Conservation (phyloP, 2,113 vertebrate species). For the Zosterops lateralis region DNA sequence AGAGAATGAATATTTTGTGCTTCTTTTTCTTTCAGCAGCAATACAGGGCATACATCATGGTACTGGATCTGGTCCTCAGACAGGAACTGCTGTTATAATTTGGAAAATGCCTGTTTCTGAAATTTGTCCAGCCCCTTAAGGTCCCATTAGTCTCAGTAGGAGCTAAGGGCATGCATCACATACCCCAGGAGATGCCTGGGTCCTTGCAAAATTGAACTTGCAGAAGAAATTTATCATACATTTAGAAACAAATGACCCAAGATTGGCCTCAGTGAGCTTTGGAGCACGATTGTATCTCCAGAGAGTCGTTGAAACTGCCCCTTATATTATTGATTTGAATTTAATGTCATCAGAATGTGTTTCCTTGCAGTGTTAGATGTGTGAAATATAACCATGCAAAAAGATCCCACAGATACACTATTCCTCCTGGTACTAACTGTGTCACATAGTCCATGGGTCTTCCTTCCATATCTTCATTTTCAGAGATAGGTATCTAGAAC, state of each 20-base stretch:
- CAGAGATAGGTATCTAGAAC: neutral
- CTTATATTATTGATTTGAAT: constrained; percentile 12
- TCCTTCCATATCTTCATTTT: neutral
- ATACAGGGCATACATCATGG: neutral
- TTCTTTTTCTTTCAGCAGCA: neutral
- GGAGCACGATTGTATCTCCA: neutral
- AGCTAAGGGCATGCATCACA: neutral
- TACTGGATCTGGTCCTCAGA: neutral
- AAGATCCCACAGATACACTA: neutral
- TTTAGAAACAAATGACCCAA: constrained; percentile 37
- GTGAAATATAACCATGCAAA: neutral
- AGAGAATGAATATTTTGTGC: neutral
- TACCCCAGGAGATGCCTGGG: neutral
- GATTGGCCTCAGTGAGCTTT: constrained; percentile 4
- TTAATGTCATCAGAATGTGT: neutral
- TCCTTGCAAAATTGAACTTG: neutral
- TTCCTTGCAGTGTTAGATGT: neutral
- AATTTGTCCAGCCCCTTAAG: neutral
- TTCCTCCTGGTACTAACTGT: neutral
- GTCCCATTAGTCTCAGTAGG: neutral
- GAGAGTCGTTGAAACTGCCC: constrained; percentile 1
- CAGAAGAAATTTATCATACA: neutral
- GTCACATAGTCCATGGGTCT: neutral
- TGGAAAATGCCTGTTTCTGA: neutral
- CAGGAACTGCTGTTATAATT: constrained; percentile 3